A percentile compares a stretch with the other conserved stretches of the same genome.
phyloP scores from a whole-genome alignment of 2,888 invertebrate species.

The Brassicogethes aeneus region DNA sequence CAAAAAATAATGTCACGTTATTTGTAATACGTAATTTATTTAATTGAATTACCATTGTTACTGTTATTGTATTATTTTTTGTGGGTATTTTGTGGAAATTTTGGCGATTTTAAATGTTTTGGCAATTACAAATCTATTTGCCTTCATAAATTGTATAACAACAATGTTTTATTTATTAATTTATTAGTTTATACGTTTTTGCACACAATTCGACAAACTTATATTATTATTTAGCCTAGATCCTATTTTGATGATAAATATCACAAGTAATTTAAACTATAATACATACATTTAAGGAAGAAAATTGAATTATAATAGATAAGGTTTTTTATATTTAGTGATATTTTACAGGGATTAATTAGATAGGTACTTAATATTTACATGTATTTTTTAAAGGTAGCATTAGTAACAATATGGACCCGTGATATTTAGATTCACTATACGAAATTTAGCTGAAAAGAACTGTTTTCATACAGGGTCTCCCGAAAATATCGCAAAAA shows the following conservation, averaged over 20 bases:
- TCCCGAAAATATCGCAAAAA: too few species aligned
- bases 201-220: too few species aligned
- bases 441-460: too few species aligned
- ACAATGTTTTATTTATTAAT: constrained; percentile 13
- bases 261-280: constrained; percentile 12
- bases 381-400: background rate
- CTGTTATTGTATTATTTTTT: constrained; percentile 1
- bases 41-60: too few species aligned
- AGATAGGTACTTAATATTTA: background rate
- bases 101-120: constrained; percentile 19
- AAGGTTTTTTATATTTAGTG: constrained; percentile 7
- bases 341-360: background rate
- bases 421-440: constrained; percentile 1
- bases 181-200: constrained; percentile 6
- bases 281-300: constrained; percentile 8
- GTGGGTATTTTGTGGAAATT: constrained; percentile 4
- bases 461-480: too few species aligned
- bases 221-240: background rate
- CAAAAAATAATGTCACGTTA: too few species aligned
- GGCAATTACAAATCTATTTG: constrained; percentile 16
- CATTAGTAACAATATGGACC: background rate
- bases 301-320: constrained; percentile 9
- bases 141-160: constrained; percentile 15
- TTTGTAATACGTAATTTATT: too few species aligned
- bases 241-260: constrained; percentile 10